Base-by-base conservation (phyloP, 1,140 invertebrate genomes). In the Asbolus verrucosus region DNA sequence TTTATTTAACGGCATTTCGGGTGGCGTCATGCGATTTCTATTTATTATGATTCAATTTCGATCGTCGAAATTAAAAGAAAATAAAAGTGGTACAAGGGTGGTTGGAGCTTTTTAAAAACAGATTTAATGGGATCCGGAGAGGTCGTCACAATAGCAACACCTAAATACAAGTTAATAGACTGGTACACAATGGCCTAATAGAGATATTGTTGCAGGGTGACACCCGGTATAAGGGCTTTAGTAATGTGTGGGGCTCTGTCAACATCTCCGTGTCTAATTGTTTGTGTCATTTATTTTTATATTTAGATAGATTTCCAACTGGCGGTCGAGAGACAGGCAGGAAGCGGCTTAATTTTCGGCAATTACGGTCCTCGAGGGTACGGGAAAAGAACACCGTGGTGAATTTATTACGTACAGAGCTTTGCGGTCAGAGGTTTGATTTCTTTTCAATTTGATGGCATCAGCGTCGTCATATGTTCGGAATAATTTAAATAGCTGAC, bases 91-190 rank as follows among this genome's bases (percentile, higher is more conserved):
- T 14, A n/a, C 18, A n/a, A 16, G 6, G 41, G 41, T 8, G n/a
- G n/a, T n/a, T n/a, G n/a, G n/a, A n/a, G 3, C 46, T 54, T 27
- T 54, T 54, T 54, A 54, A 54, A 54, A 54, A 54, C 21, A 54
- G 46, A 54, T 54, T 54, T 54, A 66, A 67, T 59, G 33, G 36
- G n/a, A n/a, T n/a, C n/a, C 36, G 21, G 30, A 39, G 46, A n/a
- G 19, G 5, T 39, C 62, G 41, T 46, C 16, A 67, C 62, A 65
- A 74, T 68, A 41, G 62, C 65, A 67, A 33, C 59, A 67, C 74
- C 72, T 77, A 77, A 77, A 76, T 76, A 74, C 73, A 76, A 76
- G 68, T 76, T 76, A 76, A 76, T 76, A 76, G 73, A 76, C 67
- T 76, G 16, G 31, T 31, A 36, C 66, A 76, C 75, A 76, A 76